Conservation (phyloP, 2,888 invertebrate genomes). For the Agelastica alni region DNA sequence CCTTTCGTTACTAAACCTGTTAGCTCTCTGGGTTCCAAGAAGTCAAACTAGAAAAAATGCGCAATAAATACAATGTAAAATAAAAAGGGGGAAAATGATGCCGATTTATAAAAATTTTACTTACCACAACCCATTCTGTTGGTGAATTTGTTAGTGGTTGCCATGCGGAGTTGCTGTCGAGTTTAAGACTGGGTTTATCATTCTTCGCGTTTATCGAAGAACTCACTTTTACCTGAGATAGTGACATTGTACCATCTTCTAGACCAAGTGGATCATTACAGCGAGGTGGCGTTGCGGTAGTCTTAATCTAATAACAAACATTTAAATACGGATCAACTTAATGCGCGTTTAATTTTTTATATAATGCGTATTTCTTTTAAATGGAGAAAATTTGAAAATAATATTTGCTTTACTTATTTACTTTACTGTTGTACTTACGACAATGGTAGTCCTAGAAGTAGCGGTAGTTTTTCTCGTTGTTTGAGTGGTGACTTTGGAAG, state of each 20-base stretch:
- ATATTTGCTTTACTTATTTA: too few relatives aligned
- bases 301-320: slow-evolving; percentile 18
- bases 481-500: slow-evolving; percentile 4
- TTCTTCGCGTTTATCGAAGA: slow-evolving; percentile 57
- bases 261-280: slow-evolving; percentile 79
- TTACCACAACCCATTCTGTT: slow-evolving; percentile 71
- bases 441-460: neutral
- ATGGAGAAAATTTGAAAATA: too few relatives aligned
- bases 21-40: slow-evolving; percentile 73
- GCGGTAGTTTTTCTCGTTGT: neutral
- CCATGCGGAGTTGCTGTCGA: slow-evolving; percentile 65
- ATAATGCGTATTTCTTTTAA: too few relatives aligned
- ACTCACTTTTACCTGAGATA: slow-evolving; percentile 71
- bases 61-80: too few relatives aligned
- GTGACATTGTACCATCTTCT: slow-evolving; percentile 63
- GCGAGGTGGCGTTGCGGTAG: slow-evolving; percentile 29
- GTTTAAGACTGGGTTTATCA: slow-evolving; percentile 55
- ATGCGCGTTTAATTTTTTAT: too few relatives aligned
- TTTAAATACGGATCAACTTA: too few relatives aligned
- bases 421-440: too few relatives aligned
- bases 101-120: slow-evolving; percentile 2
- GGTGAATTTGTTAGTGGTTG: slow-evolving; percentile 68
- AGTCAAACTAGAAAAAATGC: slow-evolving; percentile 73
- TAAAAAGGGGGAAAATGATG: slow-evolving; percentile 40
- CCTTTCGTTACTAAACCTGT: slow-evolving; percentile 80